These are phyloP conservation scores for Oreochromis aureus DNA, from an alignment of 2,113 vertebrate genomes.

Conservation along the genomic window DNA sequence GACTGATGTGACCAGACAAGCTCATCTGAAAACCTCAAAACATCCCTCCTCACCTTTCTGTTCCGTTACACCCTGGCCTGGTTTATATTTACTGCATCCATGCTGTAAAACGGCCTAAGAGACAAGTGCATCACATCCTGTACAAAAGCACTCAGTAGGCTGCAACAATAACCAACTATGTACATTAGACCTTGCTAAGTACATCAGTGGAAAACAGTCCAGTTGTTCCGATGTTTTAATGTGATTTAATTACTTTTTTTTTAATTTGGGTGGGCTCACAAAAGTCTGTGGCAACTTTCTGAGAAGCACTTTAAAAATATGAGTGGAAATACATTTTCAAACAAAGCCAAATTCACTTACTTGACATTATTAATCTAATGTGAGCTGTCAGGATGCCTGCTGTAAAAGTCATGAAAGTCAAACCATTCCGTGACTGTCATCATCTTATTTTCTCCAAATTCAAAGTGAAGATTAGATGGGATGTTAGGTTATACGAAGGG, in stretches of 20 bases:
- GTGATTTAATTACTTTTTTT: not conserved
- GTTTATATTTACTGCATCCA: not conserved
- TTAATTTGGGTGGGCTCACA: not conserved
- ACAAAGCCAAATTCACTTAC: not conserved
- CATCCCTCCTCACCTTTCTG: not conserved
- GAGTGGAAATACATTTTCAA: not conserved
- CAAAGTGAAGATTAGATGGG: not conserved
- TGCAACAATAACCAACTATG: not conserved
- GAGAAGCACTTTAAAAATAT: not conserved
- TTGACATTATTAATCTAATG: not conserved
- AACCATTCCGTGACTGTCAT: not conserved
- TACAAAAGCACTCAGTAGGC: not conserved
- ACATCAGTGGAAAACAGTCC: not conserved
- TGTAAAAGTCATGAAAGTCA: not conserved
- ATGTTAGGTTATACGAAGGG: not conserved
- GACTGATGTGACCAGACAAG: slow-evolving; percentile 33
- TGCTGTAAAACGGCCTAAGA: not conserved
- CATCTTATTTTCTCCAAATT: not conserved
- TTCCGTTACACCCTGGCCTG: not conserved
- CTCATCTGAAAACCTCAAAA: slow-evolving; percentile 2
- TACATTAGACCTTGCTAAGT: not conserved
- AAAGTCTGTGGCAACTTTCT: not conserved
- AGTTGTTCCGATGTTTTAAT: not conserved
- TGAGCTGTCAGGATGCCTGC: not conserved
- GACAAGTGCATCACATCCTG: not conserved